Evolutionary conservation across 2,888 invertebrate genomes (phyloP), one percentile per base, ranked within the genome.

Genomic region (Drosophila robusta): DNA sequence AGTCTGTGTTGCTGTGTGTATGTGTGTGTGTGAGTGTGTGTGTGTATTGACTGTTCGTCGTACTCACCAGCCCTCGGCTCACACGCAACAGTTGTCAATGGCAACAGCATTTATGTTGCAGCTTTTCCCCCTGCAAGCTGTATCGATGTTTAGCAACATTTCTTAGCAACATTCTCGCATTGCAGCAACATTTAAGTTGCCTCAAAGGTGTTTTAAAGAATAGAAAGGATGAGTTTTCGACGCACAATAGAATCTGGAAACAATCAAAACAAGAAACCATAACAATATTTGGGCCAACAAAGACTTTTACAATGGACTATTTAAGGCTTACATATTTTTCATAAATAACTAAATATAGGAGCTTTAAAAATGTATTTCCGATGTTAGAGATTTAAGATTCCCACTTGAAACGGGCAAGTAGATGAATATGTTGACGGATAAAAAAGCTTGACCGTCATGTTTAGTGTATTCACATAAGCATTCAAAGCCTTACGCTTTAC

Each of bases 21-120:
- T 54, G 58, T 62, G 41, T 39, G 2, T 0, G 16, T 7, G 39
- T 9, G 9, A 7, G 14, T 16, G 8, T 32, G 8, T 42, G 22
- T 24, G 51, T 26, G 7, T 26, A 26, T 26, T 26, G 26, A 7
- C 26, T 26, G 56, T 60, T 9, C 32, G 32, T 32, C 34, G 34
- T 12, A 4, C 12, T 12, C 12, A 29, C 7, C 8, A 39, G 46
- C 36, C 54, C 47, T 78, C 71, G 58, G 58, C 57, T 61, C 54
- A 75, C 74, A 83, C 70, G 86, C 83, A 83, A 83, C 86, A 83
- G 83, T 83, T 83, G 83, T 83, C 61, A 63, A 46, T 57, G 58
- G 46, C 72, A 63, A 36, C 69, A 69, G 70, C 70, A 56, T 44
- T 57, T 29, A 62, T 45, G 56, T 42, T 71, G 36, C 66, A 24